These are phyloP conservation scores for Nephrotoma appendiculata DNA, from an alignment of 2,888 invertebrate genomes.

Conservation along the genomic window DNA sequence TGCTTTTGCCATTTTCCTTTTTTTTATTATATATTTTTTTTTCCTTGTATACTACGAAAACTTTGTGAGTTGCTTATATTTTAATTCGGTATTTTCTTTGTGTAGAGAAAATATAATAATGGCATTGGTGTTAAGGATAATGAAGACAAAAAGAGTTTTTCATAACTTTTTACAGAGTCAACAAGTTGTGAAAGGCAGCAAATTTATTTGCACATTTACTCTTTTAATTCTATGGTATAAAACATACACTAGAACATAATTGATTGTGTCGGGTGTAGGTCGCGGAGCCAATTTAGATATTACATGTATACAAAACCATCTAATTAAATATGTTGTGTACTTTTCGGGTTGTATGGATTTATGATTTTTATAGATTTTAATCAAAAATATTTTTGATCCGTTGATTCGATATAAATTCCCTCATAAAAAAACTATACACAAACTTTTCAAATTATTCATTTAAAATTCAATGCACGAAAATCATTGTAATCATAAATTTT, in stretches of 20 bases:
- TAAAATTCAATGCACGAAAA: not conserved
- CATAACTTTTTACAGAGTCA: not conserved
- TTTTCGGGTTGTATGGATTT: not conserved
- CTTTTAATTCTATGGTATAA: not conserved
- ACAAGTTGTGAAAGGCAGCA: not conserved
- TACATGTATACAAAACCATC: not conserved
- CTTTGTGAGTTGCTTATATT: not conserved
- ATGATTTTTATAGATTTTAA: not conserved
- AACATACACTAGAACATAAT: not conserved
- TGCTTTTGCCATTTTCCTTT: not conserved
- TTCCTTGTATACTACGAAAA: not conserved
- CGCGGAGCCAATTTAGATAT: not conserved
- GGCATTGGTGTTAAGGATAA: not conserved
- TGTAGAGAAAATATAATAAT: not conserved
- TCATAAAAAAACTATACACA: not conserved
- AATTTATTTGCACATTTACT: not conserved
- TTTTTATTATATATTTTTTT: not conserved
- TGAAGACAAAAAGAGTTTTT: not conserved
- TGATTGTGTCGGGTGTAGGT: not conserved
- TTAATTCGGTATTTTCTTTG: not conserved
- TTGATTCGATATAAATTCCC: not conserved
- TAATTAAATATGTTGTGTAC: not conserved
- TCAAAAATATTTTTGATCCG: not conserved
- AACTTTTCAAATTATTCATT: not conserved
- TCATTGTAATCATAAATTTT: not conserved